A percentile compares a stretch with the other conserved stretches of the same genome.
These are phyloP conservation scores for Agriopis aurantiaria DNA, from an alignment of 2,888 invertebrate species.

Conservation along the genomic window DNA sequence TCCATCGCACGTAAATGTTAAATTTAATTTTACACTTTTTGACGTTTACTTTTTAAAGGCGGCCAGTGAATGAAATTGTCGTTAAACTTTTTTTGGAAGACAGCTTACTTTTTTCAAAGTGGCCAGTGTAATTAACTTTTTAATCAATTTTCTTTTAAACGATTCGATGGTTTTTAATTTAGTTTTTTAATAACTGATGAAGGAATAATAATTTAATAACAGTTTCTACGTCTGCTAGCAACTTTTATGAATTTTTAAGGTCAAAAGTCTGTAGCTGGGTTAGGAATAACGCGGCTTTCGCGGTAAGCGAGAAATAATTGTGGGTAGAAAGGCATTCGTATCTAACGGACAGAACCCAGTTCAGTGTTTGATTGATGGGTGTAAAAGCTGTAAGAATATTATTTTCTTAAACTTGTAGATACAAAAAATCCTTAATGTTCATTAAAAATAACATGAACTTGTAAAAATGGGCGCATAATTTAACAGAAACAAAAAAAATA, in stretches of 20 bases:
- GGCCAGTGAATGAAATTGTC: background rate
- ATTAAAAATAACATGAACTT: background rate
- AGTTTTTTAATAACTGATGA: too few species aligned
- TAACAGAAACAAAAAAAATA: too few species aligned
- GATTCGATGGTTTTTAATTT: too few species aligned
- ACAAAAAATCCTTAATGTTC: background rate
- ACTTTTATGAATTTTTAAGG: background rate
- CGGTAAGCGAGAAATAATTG: slow-evolving; percentile 44
- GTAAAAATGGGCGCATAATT: background rate
- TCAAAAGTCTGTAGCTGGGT: background rate
- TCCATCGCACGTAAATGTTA: slow-evolving; percentile 55
- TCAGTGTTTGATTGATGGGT: slow-evolving; percentile 24
- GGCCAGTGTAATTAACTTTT: background rate
- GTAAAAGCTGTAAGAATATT: background rate
- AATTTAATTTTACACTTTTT: slow-evolving; percentile 53
- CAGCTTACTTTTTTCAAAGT: background rate
- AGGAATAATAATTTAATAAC: too few species aligned
- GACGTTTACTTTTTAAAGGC: slow-evolving; percentile 32
- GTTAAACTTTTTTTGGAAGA: background rate
- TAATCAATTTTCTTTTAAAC: too few species aligned
- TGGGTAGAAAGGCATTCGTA: slow-evolving; percentile 28
- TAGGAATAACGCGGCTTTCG: slow-evolving; percentile 26
- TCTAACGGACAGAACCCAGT: slow-evolving; percentile 9
- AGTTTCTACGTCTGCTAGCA: too few species aligned
- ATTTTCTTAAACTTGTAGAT: background rate